Base-by-base conservation (phyloP, 1,140 invertebrate genomes). In the Ooceraea biroi region DNA sequence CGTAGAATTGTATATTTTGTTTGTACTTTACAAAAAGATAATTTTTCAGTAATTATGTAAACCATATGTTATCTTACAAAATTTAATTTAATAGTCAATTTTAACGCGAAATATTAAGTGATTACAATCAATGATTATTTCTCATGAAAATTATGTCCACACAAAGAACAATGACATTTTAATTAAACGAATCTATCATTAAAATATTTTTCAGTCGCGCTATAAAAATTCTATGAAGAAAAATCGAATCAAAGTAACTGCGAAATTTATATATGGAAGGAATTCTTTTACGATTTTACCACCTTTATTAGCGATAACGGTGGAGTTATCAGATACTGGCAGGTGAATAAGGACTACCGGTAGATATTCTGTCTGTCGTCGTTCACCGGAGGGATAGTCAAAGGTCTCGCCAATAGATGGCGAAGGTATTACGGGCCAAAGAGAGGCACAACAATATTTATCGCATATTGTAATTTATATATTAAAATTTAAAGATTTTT, bases 401-500 rank as follows among this genome's bases (percentile, higher is more conserved):
- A 80, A 58, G 65, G 11, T 48, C 22, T 27, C 12, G 17, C 25
- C 68, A 22, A 60, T 58, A 88, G 86, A 87, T 87, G 86, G 82
- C 86, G 82, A 50, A 71, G n/a, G 41, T 50, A 69, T 73, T 57
- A 36, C 22, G 50, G 44, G 63, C 10, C 17, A 25, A 57, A 22
- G n/a, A 57, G n/a, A 55, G n/a, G 65, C 25, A 5, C n/a, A 52
- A 55, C 3, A 25, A 4, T 50, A 30, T 14, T 11, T 50, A 11
- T 36, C 11, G 14, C 19, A 58, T 44, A 22, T 10, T 22, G 22
- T 19, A 19, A 55, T 36, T 52, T 50, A 19, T 52, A 36, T 41
- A 36, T 65, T 48, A 19, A 60, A 10, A 61, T 30, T 19, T 2
- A n/a, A n/a, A n/a, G n/a, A n/a, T n/a, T n/a, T n/a, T n/a, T n/a